Evolutionary conservation across 2,113 vertebrate genomes (phyloP).

Genomic region (Cyanoramphus novaezelandiae): DNA sequence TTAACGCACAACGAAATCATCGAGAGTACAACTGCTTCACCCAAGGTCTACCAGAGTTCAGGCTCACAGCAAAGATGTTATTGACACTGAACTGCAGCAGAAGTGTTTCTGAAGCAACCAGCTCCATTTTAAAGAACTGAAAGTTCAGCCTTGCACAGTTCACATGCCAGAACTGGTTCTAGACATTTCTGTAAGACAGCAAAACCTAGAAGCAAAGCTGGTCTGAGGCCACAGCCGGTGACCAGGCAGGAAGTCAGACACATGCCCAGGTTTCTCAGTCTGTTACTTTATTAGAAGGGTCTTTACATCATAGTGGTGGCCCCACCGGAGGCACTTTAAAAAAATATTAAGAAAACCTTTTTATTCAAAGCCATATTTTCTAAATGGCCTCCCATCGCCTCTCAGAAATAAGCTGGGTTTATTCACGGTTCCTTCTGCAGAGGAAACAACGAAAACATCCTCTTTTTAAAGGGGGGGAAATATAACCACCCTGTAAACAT

Average conservation of each 20-base stretch:
- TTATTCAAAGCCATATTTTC: conserved; percentile 1
- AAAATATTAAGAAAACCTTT: conserved; percentile 6
- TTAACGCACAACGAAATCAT: accelerated
- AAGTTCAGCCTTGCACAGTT: not conserved
- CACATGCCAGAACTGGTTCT: not conserved
- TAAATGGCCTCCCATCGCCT: conserved; percentile 11
- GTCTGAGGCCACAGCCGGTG: not conserved
- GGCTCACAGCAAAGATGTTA: accelerated
- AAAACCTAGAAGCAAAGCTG: not conserved
- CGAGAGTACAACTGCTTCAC: not conserved
- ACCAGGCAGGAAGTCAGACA: not conserved
- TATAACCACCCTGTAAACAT: not conserved
- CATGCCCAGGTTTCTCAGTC: not conserved
- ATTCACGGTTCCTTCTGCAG: not conserved
- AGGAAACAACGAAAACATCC: not conserved
- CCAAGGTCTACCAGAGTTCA: not conserved
- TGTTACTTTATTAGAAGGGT: conserved; percentile 77
- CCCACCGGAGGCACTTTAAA: conserved; percentile 37
- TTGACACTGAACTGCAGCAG: not conserved
- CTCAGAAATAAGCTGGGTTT: conserved; percentile 32
- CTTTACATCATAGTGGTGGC: conserved; percentile 53
- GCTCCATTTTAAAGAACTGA: not conserved
- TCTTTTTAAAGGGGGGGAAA: not conserved
- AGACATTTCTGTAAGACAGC: not conserved
- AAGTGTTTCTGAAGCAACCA: not conserved